Evolutionary conservation across 2,888 invertebrate genomes (phyloP), one percentile per base, ranked within the genome.

Genomic region (Lithophane socia): DNA sequence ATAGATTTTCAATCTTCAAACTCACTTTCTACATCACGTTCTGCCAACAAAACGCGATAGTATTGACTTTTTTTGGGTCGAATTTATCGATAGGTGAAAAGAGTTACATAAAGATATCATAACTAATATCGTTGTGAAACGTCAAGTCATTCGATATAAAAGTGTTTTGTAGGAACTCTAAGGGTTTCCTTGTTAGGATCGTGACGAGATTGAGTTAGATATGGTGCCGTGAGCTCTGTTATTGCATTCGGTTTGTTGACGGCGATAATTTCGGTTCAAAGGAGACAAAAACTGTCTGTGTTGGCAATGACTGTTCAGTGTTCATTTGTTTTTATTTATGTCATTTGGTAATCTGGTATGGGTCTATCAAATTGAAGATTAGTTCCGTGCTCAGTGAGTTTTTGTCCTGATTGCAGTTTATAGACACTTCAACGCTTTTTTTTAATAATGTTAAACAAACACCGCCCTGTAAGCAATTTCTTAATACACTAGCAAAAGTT

Each of bases 181-280:
- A 92, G 90, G 90, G 90, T 93, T 93, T 90, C 92, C 94, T 94
- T 92, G 93, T 94, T 93, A 87, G 91, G 92, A 90, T 94, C 95
- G 95, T 95, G 95, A 94, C 93, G 88, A 94, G 95, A 95, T 94
- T 89, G 85, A 89, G 87, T 90, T 89, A 84, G 95, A 95, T 94
- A 94, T 92, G 88, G 77, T 85, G 75, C 77, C 82, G 64, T 80
- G 79, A 85, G 82, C 68, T 82, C 80, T 83, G 77, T 89, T 87
- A 88, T 90, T 89, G 88, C 89, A 87, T 89, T 89, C 77, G 88
- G 86, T 88, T 87, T 88, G 88, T 92, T 92, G 90, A 92, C 87
- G 91, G 90, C 89, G 89, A 92, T 92, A 92, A 91, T 93, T 91
- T 92, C 89, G 92, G 90, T 91, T 92, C 87, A 90, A 88, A 87